Percentiles rank a stretch among this genome's conserved stretches.
phyloP scores from a whole-genome alignment of 2,113 vertebrate species.

The Hymenochirus boettgeri region DNA sequence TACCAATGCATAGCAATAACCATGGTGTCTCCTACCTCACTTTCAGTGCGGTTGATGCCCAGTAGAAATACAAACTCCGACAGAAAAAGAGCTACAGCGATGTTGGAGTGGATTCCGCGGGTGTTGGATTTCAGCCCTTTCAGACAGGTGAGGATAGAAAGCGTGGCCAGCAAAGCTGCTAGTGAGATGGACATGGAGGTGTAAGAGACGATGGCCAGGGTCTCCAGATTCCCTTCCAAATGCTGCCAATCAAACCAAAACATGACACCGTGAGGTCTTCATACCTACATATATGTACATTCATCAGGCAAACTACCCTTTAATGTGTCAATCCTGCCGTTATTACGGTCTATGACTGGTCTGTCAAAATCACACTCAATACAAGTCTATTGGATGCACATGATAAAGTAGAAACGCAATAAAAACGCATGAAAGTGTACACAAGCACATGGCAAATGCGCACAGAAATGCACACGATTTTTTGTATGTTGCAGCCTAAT shows the following conservation, averaged over 20 bases:
- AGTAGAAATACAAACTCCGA: conserved; percentile 90
- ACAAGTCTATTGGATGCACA: too few relatives aligned
- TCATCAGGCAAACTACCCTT: not conserved
- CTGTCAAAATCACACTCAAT: too few relatives aligned
- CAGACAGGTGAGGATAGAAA: conserved; percentile 82
- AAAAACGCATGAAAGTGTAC: too few relatives aligned
- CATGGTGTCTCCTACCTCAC: conserved; percentile 77
- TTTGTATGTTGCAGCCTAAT: too few relatives aligned
- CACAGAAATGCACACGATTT: too few relatives aligned
- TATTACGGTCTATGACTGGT: too few relatives aligned
- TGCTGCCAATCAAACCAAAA: conserved; percentile 59
- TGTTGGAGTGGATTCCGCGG: conserved; percentile 89
- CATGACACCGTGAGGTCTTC: not conserved
- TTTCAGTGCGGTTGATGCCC: conserved; percentile 90
- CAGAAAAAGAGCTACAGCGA: conserved; percentile 80
- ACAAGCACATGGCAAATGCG: too few relatives aligned
- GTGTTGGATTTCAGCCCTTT: conserved; percentile 93
- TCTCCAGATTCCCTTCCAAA: conserved; percentile 92
- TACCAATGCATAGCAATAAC: too few relatives aligned
- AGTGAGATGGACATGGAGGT: conserved; percentile 81
- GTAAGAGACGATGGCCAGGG: conserved; percentile 85
- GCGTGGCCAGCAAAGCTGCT: conserved; percentile 79
- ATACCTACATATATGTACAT: not conserved
- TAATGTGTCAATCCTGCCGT: too few relatives aligned
- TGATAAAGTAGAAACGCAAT: too few relatives aligned